Conservation (phyloP, 2,888 invertebrate genomes). For the Coenonympha arcania region DNA sequence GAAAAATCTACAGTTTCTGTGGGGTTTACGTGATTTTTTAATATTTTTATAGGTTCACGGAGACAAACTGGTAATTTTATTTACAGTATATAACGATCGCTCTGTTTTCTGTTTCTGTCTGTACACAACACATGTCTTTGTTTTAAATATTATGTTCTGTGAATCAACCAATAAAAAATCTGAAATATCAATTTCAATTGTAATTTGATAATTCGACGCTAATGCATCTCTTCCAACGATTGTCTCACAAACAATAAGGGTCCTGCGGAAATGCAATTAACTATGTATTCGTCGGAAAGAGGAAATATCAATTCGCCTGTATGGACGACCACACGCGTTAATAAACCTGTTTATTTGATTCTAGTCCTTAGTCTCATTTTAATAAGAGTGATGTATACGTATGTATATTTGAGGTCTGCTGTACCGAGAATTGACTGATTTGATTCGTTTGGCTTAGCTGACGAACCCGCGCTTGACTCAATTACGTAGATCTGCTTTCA, state of each 20-base stretch:
- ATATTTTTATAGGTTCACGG: no score
- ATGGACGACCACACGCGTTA: conserved; percentile 29
- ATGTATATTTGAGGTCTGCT: conserved; percentile 12
- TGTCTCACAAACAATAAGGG: conserved; percentile 62
- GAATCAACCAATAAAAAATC: not conserved
- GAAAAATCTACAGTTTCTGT: no score
- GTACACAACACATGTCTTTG: no score
- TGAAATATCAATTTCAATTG: conserved; percentile 14
- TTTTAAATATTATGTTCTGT: no score
- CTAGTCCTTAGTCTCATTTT: conserved; percentile 16
- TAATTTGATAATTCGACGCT: conserved; percentile 33
- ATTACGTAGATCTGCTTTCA: conserved; percentile 36
- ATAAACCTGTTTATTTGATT: conserved; percentile 1
- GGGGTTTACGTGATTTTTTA: no score
- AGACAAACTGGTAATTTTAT: no score
- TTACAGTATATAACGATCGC: no score
- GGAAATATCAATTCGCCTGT: conserved; percentile 71
- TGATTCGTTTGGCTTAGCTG: conserved; percentile 45
- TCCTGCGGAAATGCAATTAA: conserved; percentile 70
- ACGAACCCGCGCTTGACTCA: conserved; percentile 46
- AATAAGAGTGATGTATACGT: conserved; percentile 12
- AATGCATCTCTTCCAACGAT: conserved; percentile 43
- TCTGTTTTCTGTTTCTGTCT: no score
- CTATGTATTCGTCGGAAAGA: conserved; percentile 66
- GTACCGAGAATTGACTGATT: conserved; percentile 45